A percentile compares a stretch with the other conserved stretches of the same genome.
These are phyloP conservation scores for Geotrupes spiniger DNA, from an alignment of 2,888 invertebrate genomes.

Conservation along the genomic window DNA sequence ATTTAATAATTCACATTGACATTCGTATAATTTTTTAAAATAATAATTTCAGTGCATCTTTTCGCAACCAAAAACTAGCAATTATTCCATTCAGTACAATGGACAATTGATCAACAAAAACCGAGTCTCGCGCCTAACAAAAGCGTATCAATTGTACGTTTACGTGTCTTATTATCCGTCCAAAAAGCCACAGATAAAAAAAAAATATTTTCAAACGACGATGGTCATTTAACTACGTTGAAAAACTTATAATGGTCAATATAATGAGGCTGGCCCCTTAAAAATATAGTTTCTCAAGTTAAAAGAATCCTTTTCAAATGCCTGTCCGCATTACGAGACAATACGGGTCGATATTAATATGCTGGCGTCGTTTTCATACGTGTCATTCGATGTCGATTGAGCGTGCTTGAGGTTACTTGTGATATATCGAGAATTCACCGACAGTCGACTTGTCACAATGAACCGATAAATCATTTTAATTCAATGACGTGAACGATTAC, in stretches of 20 bases:
- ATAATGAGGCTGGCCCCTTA: conserved; percentile 8
- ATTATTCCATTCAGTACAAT: too few species aligned
- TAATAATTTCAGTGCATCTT: too few species aligned
- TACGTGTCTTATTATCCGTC: too few species aligned
- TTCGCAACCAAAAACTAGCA: too few species aligned
- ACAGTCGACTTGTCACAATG: conserved; percentile 10
- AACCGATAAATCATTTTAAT: conserved; percentile 12
- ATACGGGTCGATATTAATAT: conserved; percentile 15
- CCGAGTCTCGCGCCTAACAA: too few species aligned
- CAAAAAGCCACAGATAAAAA: too few species aligned
- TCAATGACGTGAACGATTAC: background rate
- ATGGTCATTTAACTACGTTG: too few species aligned
- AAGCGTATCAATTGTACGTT: too few species aligned
- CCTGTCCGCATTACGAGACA: conserved; percentile 11
- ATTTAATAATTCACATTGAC: too few species aligned
- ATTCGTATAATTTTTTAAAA: too few species aligned
- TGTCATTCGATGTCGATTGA: conserved; percentile 1
- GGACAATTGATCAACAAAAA: too few species aligned
- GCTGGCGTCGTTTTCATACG: conserved; percentile 5
- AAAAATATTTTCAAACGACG: too few species aligned
- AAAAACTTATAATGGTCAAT: conserved; percentile 3
- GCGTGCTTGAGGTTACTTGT: background rate
- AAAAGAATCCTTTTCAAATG: conserved; percentile 9
- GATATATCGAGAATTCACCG: conserved; percentile 10
- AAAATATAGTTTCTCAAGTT: conserved; percentile 1